A percentile compares a stretch with the other conserved stretches of the same genome.
Conservation (phyloP, 2,888 invertebrate species). For the Lasioglossum malachurum region DNA sequence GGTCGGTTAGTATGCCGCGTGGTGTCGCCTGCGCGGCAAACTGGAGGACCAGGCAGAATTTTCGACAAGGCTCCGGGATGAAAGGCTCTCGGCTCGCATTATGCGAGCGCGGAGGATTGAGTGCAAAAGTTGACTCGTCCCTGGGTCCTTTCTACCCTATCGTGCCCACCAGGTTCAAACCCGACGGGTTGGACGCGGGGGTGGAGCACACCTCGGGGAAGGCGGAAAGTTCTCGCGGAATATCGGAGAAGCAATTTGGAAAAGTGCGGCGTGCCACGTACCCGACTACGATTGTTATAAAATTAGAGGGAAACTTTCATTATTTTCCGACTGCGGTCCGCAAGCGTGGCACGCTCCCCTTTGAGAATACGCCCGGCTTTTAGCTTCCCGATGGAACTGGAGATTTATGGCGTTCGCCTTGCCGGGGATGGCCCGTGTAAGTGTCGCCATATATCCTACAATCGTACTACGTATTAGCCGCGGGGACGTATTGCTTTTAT, state of each 20-base stretch:
- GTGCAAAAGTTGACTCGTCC: conserved; percentile 36
- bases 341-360: neutral
- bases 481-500: neutral
- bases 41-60: conserved; percentile 40
- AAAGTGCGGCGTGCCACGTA: conserved; percentile 17
- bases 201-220: neutral
- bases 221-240: conserved; percentile 27
- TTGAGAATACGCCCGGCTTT: neutral
- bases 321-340: conserved; percentile 14
- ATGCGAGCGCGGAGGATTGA: conserved; percentile 40
- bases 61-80: conserved; percentile 32
- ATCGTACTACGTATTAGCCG: neutral
- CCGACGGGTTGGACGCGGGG: neutral
- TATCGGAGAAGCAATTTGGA: conserved; percentile 47
- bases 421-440: neutral
- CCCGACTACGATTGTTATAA: conserved; percentile 1
- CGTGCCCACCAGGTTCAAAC: neutral
- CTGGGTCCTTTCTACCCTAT: neutral
- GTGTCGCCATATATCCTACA: neutral
- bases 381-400: neutral
- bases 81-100: conserved; percentile 34
- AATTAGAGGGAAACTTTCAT: conserved; percentile 27
- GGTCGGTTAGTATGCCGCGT: conserved; percentile 36
- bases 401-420: conserved; percentile 12
- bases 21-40: neutral